These are phyloP conservation scores for Caenorhabditis afra DNA, from an alignment of 2,888 invertebrate species.

Conservation along the genomic window DNA sequence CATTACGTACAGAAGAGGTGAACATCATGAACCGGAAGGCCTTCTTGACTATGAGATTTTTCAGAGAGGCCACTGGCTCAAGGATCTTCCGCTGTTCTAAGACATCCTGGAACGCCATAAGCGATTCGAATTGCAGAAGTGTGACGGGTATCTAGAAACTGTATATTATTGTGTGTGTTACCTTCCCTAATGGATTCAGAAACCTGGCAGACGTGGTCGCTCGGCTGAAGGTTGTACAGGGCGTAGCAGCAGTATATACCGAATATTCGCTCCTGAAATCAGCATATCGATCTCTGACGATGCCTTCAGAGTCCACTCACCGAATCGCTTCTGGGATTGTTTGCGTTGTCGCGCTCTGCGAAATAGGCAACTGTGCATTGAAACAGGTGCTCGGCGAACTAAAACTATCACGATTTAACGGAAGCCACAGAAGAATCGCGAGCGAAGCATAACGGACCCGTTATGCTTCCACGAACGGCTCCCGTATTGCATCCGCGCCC, in stretches of 20 bases:
- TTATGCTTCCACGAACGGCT: too few species aligned
- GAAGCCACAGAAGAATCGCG: too few species aligned
- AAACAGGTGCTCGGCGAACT: constrained; percentile 67
- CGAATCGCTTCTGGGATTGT: too few species aligned
- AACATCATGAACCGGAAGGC: constrained; percentile 56
- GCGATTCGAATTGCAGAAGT: constrained; percentile 34
- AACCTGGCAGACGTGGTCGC: constrained; percentile 63
- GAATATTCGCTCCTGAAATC: constrained; percentile 61
- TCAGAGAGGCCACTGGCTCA: constrained; percentile 57
- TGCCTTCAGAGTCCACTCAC: background rate
- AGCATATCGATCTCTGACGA: background rate
- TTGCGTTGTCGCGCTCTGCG: background rate
- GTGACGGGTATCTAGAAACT: constrained; percentile 59
- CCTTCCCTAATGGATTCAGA: background rate
- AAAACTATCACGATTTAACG: constrained; percentile 24
- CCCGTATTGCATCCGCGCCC: too few species aligned
- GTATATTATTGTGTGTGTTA: background rate
- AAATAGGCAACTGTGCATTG: constrained; percentile 61
- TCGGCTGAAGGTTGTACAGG: constrained; percentile 63
- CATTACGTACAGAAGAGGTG: constrained; percentile 47
- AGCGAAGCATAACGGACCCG: too few species aligned
- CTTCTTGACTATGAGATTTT: constrained; percentile 50
- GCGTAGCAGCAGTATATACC: constrained; percentile 67
- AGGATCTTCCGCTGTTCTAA: constrained; percentile 23
- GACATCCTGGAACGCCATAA: constrained; percentile 31